Conservation (phyloP, 2,113 vertebrate genomes). For the Murina feae region DNA sequence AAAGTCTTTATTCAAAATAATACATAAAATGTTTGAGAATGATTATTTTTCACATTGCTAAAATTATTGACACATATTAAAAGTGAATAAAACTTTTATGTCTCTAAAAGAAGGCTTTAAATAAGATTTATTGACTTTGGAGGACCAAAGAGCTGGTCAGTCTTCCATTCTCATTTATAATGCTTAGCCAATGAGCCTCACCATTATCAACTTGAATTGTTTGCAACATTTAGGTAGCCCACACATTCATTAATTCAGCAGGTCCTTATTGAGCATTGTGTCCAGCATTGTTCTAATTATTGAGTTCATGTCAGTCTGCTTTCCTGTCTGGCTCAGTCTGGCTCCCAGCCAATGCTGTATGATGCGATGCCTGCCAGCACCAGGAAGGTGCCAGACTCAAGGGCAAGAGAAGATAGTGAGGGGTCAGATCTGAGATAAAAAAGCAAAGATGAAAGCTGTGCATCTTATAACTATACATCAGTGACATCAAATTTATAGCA, state of each 20-base stretch:
- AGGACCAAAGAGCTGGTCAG: background rate
- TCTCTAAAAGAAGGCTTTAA: slow-evolving; percentile 18
- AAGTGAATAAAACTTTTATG: slow-evolving; percentile 2
- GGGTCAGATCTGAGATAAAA: background rate
- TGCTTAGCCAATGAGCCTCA: slow-evolving; percentile 21
- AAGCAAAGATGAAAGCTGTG: background rate
- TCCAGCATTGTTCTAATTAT: slow-evolving; percentile 40
- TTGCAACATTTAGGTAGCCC: background rate
- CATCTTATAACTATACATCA: background rate
- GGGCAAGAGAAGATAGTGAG: background rate
- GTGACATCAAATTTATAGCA: background rate
- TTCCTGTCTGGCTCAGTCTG: background rate
- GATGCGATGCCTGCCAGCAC: background rate
- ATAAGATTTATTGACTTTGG: slow-evolving; percentile 38
- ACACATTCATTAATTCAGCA: slow-evolving; percentile 48
- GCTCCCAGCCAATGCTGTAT: background rate
- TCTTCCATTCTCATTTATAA: slow-evolving; percentile 34
- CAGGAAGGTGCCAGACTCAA: slow-evolving; percentile 5
- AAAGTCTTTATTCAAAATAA: background rate
- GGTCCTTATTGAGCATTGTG: slow-evolving; percentile 50
- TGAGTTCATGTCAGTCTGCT: slow-evolving; percentile 36
- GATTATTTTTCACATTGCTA: slow-evolving; percentile 2
- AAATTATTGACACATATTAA: background rate
- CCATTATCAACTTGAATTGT: background rate
- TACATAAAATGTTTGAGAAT: background rate